These are phyloP conservation scores for Alentia gelatinosa DNA, from an alignment of 2,888 invertebrate genomes.

Conservation along the genomic window DNA sequence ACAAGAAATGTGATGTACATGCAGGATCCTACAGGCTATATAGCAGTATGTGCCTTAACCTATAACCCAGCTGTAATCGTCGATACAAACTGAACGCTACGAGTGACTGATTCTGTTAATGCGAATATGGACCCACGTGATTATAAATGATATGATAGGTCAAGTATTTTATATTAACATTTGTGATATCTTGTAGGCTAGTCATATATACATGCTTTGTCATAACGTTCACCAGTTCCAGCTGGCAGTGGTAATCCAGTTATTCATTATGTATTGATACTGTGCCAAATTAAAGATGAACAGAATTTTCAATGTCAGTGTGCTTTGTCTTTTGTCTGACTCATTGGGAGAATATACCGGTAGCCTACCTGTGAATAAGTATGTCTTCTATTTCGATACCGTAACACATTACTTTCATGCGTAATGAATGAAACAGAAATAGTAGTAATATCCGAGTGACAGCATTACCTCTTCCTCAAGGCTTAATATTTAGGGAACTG, in stretches of 20 bases:
- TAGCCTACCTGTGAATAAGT: too few species aligned
- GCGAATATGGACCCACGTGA: not conserved
- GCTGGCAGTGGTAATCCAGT: not conserved
- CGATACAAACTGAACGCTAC: not conserved
- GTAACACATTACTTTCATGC: too few species aligned
- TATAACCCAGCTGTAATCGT: not conserved
- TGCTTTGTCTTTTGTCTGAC: too few species aligned
- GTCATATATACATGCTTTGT: slow-evolving; percentile 14
- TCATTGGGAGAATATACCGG: too few species aligned
- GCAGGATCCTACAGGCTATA: not conserved
- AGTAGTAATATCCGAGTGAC: too few species aligned
- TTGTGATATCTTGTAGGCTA: slow-evolving; percentile 1
- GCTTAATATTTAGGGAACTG: too few species aligned
- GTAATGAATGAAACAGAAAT: too few species aligned
- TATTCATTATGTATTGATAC: not conserved
- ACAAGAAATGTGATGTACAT: too few species aligned
- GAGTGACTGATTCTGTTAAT: not conserved
- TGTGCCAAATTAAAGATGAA: not conserved
- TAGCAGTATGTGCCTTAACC: not conserved
- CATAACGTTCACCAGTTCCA: not conserved
- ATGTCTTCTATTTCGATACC: too few species aligned
- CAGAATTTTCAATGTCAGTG: not conserved
- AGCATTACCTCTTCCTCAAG: too few species aligned
- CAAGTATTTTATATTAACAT: not conserved
- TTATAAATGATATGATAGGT: not conserved